Base-by-base conservation (phyloP, 2,113 vertebrate genomes). In the Deroptyus accipitrinus region DNA sequence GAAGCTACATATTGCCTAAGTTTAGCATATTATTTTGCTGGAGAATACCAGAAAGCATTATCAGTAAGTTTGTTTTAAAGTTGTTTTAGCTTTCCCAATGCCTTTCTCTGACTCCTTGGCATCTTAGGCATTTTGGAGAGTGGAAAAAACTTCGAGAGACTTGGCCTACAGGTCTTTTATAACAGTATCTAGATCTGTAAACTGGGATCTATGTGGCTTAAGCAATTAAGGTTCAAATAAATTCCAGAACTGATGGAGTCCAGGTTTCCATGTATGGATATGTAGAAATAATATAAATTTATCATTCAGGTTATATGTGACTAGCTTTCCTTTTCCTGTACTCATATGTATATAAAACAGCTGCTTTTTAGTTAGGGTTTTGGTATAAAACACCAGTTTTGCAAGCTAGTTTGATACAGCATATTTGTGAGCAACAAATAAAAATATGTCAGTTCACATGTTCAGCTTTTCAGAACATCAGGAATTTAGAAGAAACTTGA, bases 1-100 rank as follows among this genome's bases (percentile, higher is more conserved):
- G 98, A 98, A 90, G 98, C 98, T 51, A 96, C 91, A 1, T 98
- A 98, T 94, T 98, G 97, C 91, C 87, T 98, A 84, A 98, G 98
- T 78, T 93, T 98, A 78, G 98, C 97, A 1, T 92, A 98, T 96
- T 73, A 98, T 92, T 93, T 96, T 91, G 95, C 97, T 83, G 98
- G 97, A 95, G 97, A 98, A 39, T 82, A 97, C 28, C 87, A 97
- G 35, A 94, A 49, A 24, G 98, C 98, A 27, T 94, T 98, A 83
- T 57, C 87, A 87, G 98, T 99, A 94, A 98, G 98, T 97, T 54
- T 41, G n/a, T 49, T 94, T 63, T 74, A 28, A 89, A 91, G 12
- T 69, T 79, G 27, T 11, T 95, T 81, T 46, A 48, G 35, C 37
- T 87, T 92, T 85, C 41, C 51, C 24, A 61, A 6, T 59, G 18